Evolutionary conservation across 2,113 vertebrate genomes (phyloP).

Genomic region (Rattus norvegicus): GRCr8 NC_086034.1:52268001-52268500

Average conservation of each 20-base stretch:
- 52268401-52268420: neutral
- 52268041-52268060: neutral
- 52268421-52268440: neutral
- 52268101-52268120: neutral
- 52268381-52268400: neutral
- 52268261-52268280: neutral
- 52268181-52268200: neutral
- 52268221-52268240: neutral
- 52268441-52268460: neutral
- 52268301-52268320: neutral
- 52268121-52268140: neutral
- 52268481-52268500: neutral
- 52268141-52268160: neutral
- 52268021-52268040: neutral
- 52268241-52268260: too few species aligned
- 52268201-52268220: neutral
- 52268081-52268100: neutral
- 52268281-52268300: neutral
- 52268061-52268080: neutral
- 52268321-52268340: neutral
- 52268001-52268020: neutral
- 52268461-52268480: neutral
- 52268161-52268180: neutral
- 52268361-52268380: neutral
- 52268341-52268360: neutral